These are phyloP conservation scores for Numenius arquata DNA, from an alignment of 2,113 vertebrate species.

Conservation along the genomic window DNA sequence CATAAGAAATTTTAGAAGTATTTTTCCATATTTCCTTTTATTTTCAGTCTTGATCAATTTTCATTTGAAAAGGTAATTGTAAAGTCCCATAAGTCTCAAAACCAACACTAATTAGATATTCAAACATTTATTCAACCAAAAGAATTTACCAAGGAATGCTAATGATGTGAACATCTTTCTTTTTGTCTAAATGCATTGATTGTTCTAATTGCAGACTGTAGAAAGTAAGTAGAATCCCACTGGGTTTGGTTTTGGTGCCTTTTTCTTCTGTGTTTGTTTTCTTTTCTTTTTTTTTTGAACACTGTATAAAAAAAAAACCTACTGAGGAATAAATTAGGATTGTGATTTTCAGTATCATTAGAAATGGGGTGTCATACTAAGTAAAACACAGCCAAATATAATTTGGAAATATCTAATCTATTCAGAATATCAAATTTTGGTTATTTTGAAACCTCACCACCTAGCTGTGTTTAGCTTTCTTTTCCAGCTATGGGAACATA, in stretches of 20 bases:
- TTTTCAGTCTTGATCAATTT: constrained; percentile 47
- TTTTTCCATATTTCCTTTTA: constrained; percentile 17
- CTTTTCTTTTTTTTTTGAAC: neutral
- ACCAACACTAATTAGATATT: constrained; percentile 29
- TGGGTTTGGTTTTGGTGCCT: rapidly evolving
- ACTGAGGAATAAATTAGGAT: neutral
- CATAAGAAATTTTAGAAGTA: neutral
- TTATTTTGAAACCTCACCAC: neutral
- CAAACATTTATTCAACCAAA: constrained; percentile 24
- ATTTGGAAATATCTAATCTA: neutral
- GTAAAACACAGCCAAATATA: neutral
- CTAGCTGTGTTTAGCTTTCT: neutral
- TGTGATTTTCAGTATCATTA: neutral
- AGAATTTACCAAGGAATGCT: constrained; percentile 33
- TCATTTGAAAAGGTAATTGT: constrained; percentile 35
- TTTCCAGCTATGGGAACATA: neutral
- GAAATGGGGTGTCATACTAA: neutral
- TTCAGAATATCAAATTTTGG: neutral
- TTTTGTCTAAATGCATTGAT: constrained; percentile 14
- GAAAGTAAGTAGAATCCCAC: neutral
- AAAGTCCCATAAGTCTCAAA: neutral
- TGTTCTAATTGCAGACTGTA: neutral
- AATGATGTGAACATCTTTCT: neutral
- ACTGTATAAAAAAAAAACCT: neutral
- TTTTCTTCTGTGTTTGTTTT: neutral